Conservation (phyloP, 2,113 vertebrate species). For the Dicrurus megarhynchus region DNA sequence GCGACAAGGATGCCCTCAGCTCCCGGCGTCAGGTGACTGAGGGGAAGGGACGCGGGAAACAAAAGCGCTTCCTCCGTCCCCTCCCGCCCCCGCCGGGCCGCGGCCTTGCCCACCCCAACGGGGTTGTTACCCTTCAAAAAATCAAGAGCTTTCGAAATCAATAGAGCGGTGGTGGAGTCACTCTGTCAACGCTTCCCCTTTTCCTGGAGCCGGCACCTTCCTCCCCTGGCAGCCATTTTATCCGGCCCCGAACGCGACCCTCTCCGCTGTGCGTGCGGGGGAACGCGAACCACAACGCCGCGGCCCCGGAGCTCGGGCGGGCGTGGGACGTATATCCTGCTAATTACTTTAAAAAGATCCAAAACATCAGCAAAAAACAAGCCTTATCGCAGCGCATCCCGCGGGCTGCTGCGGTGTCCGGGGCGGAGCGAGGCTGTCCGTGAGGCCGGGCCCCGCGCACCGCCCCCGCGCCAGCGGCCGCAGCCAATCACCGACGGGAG, state of each 20-base stretch:
- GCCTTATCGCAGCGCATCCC: rapidly evolving
- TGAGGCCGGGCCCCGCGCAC: rapidly evolving
- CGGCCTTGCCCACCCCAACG: neutral
- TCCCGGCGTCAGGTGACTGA: neutral
- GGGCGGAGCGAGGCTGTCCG: rapidly evolving
- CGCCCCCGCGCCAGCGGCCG: neutral
- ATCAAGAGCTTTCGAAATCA: no score
- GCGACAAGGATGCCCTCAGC: rapidly evolving
- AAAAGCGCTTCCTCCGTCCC: neutral
- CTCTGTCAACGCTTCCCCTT: neutral
- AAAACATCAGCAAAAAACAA: rapidly evolving
- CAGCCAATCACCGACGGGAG: neutral
- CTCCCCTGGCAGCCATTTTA: neutral
- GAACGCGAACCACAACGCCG: rapidly evolving
- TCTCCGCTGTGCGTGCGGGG: rapidly evolving
- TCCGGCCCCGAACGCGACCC: no score
- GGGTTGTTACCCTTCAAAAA: neutral
- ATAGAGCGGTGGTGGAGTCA: neutral
- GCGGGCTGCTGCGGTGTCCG: rapidly evolving
- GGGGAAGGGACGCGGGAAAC: neutral
- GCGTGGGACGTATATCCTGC: rapidly evolving
- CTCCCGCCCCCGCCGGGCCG: neutral
- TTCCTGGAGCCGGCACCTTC: neutral
- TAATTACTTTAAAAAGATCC: neutral
- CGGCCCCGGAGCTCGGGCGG: rapidly evolving